Percentiles rank a stretch among this genome's conserved stretches.
Evolutionary conservation across 2,113 vertebrate species (phyloP).

Genomic region (Hydropotes inermis): DNA sequence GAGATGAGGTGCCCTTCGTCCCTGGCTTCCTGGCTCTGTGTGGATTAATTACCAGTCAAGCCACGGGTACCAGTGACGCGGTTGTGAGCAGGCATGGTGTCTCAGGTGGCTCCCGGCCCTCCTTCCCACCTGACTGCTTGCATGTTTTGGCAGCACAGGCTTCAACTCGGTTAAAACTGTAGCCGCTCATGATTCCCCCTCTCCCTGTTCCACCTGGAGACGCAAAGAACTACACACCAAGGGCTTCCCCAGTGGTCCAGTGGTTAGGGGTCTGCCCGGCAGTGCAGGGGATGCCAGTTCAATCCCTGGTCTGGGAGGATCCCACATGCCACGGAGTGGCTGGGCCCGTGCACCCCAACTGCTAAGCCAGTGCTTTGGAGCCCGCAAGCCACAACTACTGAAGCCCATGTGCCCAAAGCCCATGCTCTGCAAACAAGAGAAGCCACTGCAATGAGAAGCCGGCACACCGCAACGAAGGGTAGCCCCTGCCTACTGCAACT

Average conservation of each 20-base stretch:
- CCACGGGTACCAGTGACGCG: fast-evolving
- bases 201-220: neutral
- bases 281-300: neutral
- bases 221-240: neutral
- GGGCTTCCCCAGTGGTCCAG: neutral
- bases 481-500: neutral
- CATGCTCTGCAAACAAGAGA: neutral
- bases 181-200: neutral
- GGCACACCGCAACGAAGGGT: neutral
- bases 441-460: neutral
- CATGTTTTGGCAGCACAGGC: neutral
- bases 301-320: neutral
- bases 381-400: neutral
- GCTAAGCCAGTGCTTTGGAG: neutral
- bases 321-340: neutral
- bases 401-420: neutral
- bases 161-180: neutral
- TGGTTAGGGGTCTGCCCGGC: neutral
- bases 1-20: fast-evolving
- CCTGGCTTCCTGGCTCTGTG: neutral
- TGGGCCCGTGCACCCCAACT: neutral
- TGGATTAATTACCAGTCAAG: too few relatives aligned
- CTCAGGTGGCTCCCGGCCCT: neutral
- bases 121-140: neutral
- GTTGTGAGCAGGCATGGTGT: neutral